Evolutionary conservation across 2,113 vertebrate species (phyloP).

Genomic region (Grallaria varia): DNA sequence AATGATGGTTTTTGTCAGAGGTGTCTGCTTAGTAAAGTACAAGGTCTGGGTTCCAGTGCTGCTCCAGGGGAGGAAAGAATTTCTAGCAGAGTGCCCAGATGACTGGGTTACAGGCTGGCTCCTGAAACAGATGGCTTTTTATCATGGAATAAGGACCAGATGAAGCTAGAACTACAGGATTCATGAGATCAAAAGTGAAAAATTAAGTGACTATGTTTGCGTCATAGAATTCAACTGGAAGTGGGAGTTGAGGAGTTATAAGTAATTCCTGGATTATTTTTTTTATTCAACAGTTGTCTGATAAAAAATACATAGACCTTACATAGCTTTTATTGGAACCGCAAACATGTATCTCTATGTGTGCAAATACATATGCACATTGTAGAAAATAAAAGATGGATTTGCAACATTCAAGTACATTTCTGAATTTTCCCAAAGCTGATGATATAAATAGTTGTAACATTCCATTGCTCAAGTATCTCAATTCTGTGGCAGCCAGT

Average conservation of each 20-base stretch:
- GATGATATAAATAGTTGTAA: neutral
- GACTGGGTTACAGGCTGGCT: neutral
- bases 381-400: neutral
- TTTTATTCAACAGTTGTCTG: neutral
- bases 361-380: neutral
- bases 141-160: rapidly evolving
- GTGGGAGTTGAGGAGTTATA: neutral
- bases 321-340: neutral
- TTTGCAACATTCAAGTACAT: neutral
- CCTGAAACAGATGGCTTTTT: neutral
- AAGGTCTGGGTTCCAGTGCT: neutral
- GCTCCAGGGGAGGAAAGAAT: neutral
- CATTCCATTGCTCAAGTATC: neutral
- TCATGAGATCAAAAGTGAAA: neutral
- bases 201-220: neutral
- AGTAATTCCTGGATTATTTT: neutral
- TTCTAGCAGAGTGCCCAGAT: neutral
- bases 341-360: neutral
- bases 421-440: neutral
- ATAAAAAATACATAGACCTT: neutral
- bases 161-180: neutral
- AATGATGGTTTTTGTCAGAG: neutral
- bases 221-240: neutral
- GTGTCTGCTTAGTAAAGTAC: neutral
- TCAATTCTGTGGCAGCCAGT: neutral